phyloP scores from a whole-genome alignment of 2,797 vertebrate genomes.

The Chlorospingus flavigularis region DNA sequence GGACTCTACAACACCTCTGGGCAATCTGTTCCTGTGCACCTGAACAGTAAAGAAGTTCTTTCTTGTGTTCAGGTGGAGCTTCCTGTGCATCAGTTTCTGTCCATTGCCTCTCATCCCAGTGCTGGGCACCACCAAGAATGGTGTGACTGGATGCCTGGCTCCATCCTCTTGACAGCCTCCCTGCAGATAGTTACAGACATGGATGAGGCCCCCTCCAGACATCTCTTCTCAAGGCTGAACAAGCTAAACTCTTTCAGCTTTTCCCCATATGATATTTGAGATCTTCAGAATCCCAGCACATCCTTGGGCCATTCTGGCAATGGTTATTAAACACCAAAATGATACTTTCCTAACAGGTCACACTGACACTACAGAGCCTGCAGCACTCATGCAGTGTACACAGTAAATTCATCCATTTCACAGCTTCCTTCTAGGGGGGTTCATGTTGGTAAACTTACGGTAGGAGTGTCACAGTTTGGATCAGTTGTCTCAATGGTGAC shows the following conservation, averaged over 20 bases:
- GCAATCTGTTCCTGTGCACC: background rate
- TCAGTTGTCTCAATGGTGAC: background rate
- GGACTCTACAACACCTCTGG: background rate
- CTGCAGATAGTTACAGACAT: background rate
- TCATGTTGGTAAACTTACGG: background rate
- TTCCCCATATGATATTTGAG: background rate
- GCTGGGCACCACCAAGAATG: background rate
- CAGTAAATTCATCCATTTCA: background rate
- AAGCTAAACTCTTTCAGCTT: background rate
- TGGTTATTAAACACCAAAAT: background rate
- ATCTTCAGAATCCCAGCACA: background rate
- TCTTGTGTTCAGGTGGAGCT: background rate
- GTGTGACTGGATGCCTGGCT: background rate
- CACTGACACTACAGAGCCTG: background rate
- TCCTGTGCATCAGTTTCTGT: background rate
- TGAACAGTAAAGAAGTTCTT: background rate
- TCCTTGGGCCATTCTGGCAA: background rate
- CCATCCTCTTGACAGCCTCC: background rate
- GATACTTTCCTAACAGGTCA: background rate
- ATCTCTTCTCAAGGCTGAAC: background rate
- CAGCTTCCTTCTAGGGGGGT: background rate
- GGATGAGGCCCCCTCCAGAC: background rate
- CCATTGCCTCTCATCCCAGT: fast-evolving
- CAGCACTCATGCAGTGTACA: background rate
- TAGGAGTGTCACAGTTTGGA: background rate